A percentile compares a stretch with the other conserved stretches of the same genome.
phyloP scores from a whole-genome alignment of 2,888 invertebrate species.

The Rhingia campestris region DNA sequence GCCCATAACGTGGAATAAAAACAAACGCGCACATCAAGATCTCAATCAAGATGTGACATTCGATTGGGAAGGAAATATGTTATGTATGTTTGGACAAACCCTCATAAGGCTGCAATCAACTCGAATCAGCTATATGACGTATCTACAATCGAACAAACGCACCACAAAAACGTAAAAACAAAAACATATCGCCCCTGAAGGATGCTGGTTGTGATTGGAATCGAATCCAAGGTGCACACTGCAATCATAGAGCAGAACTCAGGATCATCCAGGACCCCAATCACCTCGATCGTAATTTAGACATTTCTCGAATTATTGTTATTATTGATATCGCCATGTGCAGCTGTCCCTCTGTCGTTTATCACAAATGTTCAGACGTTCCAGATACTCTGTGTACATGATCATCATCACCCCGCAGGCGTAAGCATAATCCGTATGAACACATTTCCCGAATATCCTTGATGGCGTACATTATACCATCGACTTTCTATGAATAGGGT shows the following conservation, averaged over 20 bases:
- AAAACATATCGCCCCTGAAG: slow-evolving; percentile 26
- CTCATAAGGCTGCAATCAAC: slow-evolving; percentile 66
- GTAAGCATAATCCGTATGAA: slow-evolving; percentile 60
- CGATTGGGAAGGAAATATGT: slow-evolving; percentile 33
- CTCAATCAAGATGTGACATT: slow-evolving; percentile 59
- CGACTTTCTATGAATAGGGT: slow-evolving; percentile 45
- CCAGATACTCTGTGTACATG: slow-evolving; percentile 4
- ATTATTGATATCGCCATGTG: slow-evolving; percentile 43
- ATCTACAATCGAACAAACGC: slow-evolving; percentile 41
- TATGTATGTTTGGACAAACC: slow-evolving; percentile 59
- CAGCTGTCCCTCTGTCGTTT: slow-evolving; percentile 64
- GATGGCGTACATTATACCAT: slow-evolving; percentile 48
- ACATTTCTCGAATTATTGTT: slow-evolving; percentile 55
- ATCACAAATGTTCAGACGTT: slow-evolving; percentile 51
- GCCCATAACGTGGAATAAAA: neutral
- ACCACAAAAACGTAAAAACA: slow-evolving; percentile 23
- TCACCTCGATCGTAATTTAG: slow-evolving; percentile 65
- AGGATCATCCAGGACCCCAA: slow-evolving; percentile 42
- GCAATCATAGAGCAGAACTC: neutral
- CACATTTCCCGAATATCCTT: slow-evolving; percentile 38
- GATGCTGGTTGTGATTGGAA: slow-evolving; percentile 55
- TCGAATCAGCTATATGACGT: slow-evolving; percentile 43
- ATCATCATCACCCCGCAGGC: slow-evolving; percentile 56
- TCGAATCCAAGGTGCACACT: slow-evolving; percentile 56
- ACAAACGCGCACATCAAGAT: slow-evolving; percentile 31